phyloP scores from a whole-genome alignment of 2,888 invertebrate genomes.

The Tineola bisselliella region DNA sequence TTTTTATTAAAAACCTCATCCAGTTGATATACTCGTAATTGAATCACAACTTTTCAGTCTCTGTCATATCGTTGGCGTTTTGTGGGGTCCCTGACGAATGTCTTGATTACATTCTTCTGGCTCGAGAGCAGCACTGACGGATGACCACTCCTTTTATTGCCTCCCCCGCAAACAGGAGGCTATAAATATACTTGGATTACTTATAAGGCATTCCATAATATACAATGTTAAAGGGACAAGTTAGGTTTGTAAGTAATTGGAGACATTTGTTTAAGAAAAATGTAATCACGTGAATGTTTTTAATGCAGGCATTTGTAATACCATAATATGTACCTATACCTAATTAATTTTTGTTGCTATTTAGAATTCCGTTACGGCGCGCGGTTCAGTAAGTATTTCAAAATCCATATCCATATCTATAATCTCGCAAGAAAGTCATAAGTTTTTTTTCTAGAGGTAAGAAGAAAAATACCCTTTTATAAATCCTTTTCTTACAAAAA shows the following conservation, averaged over 20 bases:
- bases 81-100: slow-evolving; percentile 34
- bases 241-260: slow-evolving; percentile 1
- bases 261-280: background rate
- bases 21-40: background rate
- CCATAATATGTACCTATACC: too few relatives aligned
- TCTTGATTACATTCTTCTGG: slow-evolving; percentile 52
- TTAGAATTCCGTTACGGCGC: too few relatives aligned
- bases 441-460: background rate
- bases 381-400: too few relatives aligned
- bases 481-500: slow-evolving; percentile 1
- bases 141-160: slow-evolving; percentile 49
- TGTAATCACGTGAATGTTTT: too few relatives aligned
- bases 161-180: slow-evolving; percentile 26
- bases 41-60: background rate
- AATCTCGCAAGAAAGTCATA: background rate
- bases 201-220: slow-evolving; percentile 8
- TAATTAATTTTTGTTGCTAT: too few relatives aligned
- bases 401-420: too few relatives aligned
- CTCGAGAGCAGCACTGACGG: slow-evolving; percentile 38
- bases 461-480: slow-evolving; percentile 4
- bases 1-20: too few relatives aligned
- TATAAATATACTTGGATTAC: slow-evolving; percentile 37
- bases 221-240: background rate
- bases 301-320: too few relatives aligned
- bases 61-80: background rate